A percentile compares a stretch with the other conserved stretches of the same genome.
phyloP scores from a whole-genome alignment of 2,888 invertebrate species.

The Diachrysia chrysitis region DNA sequence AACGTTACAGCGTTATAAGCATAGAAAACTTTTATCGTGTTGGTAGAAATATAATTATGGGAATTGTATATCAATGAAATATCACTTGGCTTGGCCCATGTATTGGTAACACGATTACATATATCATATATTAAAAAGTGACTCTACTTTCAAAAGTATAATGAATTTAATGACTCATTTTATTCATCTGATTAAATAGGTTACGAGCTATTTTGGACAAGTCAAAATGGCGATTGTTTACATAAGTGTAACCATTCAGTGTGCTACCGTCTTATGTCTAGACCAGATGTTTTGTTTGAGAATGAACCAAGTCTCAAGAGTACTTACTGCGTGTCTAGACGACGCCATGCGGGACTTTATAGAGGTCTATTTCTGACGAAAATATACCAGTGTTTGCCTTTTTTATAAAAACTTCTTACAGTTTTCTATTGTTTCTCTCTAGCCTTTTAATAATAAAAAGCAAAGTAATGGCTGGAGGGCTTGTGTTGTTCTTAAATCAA shows the following conservation, averaged over 20 bases:
- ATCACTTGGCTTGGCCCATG: too few species aligned
- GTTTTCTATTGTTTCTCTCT: neutral
- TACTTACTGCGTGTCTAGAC: constrained; percentile 76
- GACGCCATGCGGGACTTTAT: constrained; percentile 63
- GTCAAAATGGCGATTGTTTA: constrained; percentile 60
- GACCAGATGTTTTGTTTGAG: constrained; percentile 64
- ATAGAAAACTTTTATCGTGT: too few species aligned
- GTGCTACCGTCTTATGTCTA: constrained; percentile 61
- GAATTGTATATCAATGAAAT: too few species aligned
- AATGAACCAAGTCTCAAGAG: constrained; percentile 60
- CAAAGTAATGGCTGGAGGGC: constrained; percentile 23
- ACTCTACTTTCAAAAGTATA: constrained; percentile 40
- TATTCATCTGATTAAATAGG: constrained; percentile 47
- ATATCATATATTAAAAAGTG: constrained; percentile 26
- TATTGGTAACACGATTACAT: too few species aligned
- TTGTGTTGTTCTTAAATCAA: constrained; percentile 20
- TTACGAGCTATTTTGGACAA: constrained; percentile 47
- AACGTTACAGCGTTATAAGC: too few species aligned
- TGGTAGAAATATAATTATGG: too few species aligned
- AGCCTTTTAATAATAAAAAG: constrained; percentile 12
- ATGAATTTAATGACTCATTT: constrained; percentile 45
- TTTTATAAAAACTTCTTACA: neutral
- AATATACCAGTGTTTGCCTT: constrained; percentile 20
- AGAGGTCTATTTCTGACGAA: constrained; percentile 57
- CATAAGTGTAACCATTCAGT: constrained; percentile 53